A percentile compares a stretch with the other conserved stretches of the same genome.
Conservation (phyloP, 1,140 invertebrate genomes). For the Tenebrio molitor region DNA sequence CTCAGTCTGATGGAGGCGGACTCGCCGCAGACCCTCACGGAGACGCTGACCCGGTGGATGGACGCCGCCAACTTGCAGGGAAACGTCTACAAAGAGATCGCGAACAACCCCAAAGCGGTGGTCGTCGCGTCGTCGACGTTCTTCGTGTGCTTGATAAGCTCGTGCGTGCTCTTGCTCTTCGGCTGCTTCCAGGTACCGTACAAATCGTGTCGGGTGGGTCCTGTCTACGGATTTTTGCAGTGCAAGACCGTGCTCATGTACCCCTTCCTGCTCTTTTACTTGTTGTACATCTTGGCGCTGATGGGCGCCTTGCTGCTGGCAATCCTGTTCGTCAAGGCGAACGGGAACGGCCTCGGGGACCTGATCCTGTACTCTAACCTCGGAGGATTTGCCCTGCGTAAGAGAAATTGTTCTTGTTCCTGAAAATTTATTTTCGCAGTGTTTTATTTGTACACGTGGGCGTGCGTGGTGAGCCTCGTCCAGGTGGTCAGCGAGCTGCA, state of each 20-base stretch:
- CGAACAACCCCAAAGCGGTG: conserved; percentile 13
- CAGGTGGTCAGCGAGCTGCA: conserved; percentile 42
- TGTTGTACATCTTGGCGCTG: conserved; percentile 37
- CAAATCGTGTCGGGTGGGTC: background rate
- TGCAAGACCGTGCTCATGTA: conserved; percentile 43
- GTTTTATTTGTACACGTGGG: conserved; percentile 36
- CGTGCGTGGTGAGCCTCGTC: conserved; percentile 15
- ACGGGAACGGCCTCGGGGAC: conserved; percentile 38
- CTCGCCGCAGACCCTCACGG: background rate
- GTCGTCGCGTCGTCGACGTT: background rate
- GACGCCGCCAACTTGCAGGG: background rate
- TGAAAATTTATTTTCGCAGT: conserved; percentile 22
- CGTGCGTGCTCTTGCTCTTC: background rate
- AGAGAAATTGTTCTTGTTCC: conserved; percentile 8
- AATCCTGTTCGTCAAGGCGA: conserved; percentile 38
- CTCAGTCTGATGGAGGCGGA: background rate
- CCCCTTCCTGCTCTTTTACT: conserved; percentile 46
- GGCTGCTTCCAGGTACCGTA: conserved; percentile 3
- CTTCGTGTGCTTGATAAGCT: conserved; percentile 14
- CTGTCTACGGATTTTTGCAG: conserved; percentile 33
- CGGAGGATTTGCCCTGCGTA: conserved; percentile 43
- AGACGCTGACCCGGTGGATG: background rate
- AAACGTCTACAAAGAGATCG: background rate
- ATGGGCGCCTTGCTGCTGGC: conserved; percentile 20
- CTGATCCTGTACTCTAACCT: conserved; percentile 47